Conservation (phyloP, 2,113 vertebrate genomes). For the Pelodiscus sinensis region DNA sequence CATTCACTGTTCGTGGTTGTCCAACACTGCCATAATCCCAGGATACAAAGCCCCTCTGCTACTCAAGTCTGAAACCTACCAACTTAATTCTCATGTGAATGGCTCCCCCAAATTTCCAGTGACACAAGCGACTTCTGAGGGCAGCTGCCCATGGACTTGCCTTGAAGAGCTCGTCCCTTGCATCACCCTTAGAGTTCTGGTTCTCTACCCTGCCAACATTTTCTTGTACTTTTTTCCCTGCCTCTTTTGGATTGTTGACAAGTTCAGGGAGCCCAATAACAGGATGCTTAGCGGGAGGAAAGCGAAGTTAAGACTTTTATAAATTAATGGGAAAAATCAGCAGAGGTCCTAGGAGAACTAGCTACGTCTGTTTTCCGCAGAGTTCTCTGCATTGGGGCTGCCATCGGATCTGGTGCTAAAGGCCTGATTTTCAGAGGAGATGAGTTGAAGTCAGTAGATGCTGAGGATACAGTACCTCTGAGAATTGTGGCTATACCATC, state of each 20-base stretch:
- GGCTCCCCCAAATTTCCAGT: not conserved
- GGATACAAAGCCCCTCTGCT: not conserved
- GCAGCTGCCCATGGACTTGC: too few relatives aligned
- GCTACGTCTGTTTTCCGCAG: not conserved
- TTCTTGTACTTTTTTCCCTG: not conserved
- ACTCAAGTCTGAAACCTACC: not conserved
- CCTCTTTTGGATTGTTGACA: not conserved
- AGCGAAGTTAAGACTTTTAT: not conserved
- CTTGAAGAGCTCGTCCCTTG: not conserved
- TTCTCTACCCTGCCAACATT: not conserved
- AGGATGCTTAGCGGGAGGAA: too few relatives aligned
- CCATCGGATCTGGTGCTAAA: not conserved
- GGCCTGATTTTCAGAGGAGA: not conserved
- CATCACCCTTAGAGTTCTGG: not conserved
- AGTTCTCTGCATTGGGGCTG: fast-evolving
- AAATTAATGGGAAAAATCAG: not conserved
- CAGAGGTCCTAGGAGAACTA: not conserved
- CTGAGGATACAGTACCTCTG: not conserved
- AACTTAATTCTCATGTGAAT: not conserved
- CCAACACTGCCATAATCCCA: too few relatives aligned
- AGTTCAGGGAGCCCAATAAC: not conserved
- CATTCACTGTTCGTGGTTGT: too few relatives aligned
- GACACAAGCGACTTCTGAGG: not conserved
- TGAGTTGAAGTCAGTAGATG: not conserved
- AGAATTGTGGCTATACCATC: not conserved